Percentiles rank a stretch among this genome's conserved stretches.
phyloP scores from a whole-genome alignment of 2,888 invertebrate genomes.

The Lymantria monacha region DNA sequence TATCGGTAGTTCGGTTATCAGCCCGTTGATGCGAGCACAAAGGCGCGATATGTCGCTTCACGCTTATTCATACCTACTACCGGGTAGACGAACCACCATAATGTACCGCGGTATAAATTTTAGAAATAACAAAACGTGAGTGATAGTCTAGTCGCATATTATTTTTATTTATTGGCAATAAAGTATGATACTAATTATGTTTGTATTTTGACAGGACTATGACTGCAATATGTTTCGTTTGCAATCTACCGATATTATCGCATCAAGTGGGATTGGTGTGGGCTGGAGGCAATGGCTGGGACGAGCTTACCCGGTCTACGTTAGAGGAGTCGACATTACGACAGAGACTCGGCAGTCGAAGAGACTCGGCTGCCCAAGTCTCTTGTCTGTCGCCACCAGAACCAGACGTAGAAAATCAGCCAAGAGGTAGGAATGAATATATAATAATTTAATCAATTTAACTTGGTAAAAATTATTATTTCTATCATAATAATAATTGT shows the following conservation, averaged over 20 bases:
- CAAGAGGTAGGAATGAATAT: slow-evolving; percentile 51
- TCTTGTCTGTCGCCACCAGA: slow-evolving; percentile 92
- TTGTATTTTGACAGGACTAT: slow-evolving; percentile 87
- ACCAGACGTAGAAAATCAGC: slow-evolving; percentile 85
- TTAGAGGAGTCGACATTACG: slow-evolving; percentile 92
- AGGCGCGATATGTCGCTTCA: slow-evolving; percentile 64
- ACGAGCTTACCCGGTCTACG: slow-evolving; percentile 93
- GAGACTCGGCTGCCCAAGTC: slow-evolving; percentile 96
- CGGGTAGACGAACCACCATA: slow-evolving; percentile 41
- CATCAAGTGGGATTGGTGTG: slow-evolving; percentile 97
- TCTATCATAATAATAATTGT: no score
- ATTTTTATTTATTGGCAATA: not conserved
- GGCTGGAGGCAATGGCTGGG: slow-evolving; percentile 97
- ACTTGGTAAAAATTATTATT: no score
- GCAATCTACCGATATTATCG: slow-evolving; percentile 96
- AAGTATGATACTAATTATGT: slow-evolving; percentile 16
- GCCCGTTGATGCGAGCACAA: slow-evolving; percentile 68
- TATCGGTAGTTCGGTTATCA: slow-evolving; percentile 73
- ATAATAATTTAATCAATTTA: not conserved
- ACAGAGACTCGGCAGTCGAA: slow-evolving; percentile 91
- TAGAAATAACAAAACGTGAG: slow-evolving; percentile 75
- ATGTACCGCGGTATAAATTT: slow-evolving; percentile 66
- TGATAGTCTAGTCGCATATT: slow-evolving; percentile 15
- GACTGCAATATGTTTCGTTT: slow-evolving; percentile 97
- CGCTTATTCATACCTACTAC: slow-evolving; percentile 51